A percentile compares a stretch with the other conserved stretches of the same genome.
Conservation (phyloP, 2,888 invertebrate genomes). For the Melangyna quadrimaculata region DNA sequence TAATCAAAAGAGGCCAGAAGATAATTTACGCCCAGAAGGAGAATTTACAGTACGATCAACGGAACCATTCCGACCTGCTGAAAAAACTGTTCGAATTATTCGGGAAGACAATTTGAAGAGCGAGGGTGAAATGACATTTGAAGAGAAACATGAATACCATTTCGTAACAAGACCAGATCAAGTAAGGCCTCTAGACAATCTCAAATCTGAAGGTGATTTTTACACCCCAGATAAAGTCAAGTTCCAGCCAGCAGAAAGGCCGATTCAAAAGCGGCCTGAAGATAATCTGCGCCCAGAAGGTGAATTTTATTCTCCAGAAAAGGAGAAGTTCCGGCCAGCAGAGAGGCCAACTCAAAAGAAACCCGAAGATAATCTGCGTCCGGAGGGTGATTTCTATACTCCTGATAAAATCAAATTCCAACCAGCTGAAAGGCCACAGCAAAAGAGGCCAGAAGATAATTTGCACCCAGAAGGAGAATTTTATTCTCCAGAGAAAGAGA, state of each 20-base stretch:
- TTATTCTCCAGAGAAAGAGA: constrained; percentile 80
- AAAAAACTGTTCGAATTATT: constrained; percentile 73
- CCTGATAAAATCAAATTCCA: constrained; percentile 81
- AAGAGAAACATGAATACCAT: constrained; percentile 81
- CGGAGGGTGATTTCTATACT: constrained; percentile 83
- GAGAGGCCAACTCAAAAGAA: constrained; percentile 80
- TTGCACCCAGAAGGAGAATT: constrained; percentile 83
- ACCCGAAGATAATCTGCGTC: constrained; percentile 82
- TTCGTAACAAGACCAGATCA: constrained; percentile 82
- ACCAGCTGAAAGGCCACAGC: constrained; percentile 82
- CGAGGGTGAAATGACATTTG: constrained; percentile 82
- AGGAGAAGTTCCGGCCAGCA: constrained; percentile 77
- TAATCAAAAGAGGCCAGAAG: constrained; percentile 80
- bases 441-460: constrained; percentile 81
- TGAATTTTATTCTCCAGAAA: constrained; percentile 77
- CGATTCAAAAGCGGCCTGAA: constrained; percentile 81
- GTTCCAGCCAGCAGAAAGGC: constrained; percentile 80
- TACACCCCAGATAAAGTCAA: constrained; percentile 79
- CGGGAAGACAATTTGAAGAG: constrained; percentile 74
- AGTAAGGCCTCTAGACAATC: constrained; percentile 82
- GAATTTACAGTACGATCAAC: constrained; percentile 83
- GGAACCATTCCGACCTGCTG: constrained; percentile 81
- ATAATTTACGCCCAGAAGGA: constrained; percentile 84
- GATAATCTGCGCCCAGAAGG: constrained; percentile 84
- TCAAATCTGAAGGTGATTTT: constrained; percentile 82